These are phyloP conservation scores for Cotesia glomerata DNA, from an alignment of 1,140 invertebrate genomes.

Conservation along the genomic window DNA sequence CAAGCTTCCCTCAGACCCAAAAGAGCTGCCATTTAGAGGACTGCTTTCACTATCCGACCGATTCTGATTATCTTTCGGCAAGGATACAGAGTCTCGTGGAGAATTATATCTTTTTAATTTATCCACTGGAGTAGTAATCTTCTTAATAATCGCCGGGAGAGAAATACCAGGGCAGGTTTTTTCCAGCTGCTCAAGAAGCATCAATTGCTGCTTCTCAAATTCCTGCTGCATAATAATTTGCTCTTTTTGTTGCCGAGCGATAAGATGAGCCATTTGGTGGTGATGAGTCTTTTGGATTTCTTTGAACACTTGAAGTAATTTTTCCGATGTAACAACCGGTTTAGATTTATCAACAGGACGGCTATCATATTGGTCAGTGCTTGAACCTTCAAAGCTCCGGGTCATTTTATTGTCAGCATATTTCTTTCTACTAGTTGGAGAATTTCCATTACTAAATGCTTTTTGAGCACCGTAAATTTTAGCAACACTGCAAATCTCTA, in stretches of 20 bases:
- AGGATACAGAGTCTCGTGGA: not conserved
- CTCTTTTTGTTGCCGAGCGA: conserved; percentile 67
- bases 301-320: conserved; percentile 57
- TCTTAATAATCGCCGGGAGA: conserved; percentile 37
- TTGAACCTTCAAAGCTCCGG: conserved; percentile 30
- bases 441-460: conserved; percentile 29
- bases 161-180: conserved; percentile 54
- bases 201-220: conserved; percentile 68
- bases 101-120: not conserved
- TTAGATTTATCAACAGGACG: conserved; percentile 33
- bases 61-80: not conserved
- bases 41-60: not conserved
- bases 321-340: conserved; percentile 48
- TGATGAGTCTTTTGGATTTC: conserved; percentile 69
- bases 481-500: conserved; percentile 33
- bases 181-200: conserved; percentile 65
- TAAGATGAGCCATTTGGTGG: conserved; percentile 65
- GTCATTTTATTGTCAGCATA: conserved; percentile 40
- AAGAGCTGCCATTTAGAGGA: conserved; percentile 13
- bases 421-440: conserved; percentile 45
- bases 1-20: conserved; percentile 17
- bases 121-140: not conserved
- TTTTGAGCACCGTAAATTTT: conserved; percentile 42
- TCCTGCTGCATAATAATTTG: conserved; percentile 66
- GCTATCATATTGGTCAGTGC: conserved; percentile 18